Base-by-base conservation (phyloP, 2,888 invertebrate species). In the Taenaris catops region DNA sequence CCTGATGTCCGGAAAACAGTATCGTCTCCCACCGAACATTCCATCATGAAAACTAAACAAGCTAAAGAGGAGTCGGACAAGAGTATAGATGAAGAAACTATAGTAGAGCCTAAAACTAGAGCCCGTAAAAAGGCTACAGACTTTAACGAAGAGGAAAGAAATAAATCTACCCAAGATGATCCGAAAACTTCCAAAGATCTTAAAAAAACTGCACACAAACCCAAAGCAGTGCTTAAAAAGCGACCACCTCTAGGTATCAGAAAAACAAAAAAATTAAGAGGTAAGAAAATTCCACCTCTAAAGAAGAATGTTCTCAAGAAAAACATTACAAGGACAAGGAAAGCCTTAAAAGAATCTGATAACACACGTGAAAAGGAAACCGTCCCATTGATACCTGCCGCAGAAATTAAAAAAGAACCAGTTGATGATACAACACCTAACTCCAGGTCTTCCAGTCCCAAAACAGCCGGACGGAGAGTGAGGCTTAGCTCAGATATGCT, bases 1-100 rank as follows among this genome's bases (percentile, higher is more conserved):
- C 83, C 86, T 84, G 63, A 86, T 86, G 86, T 83, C 86, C 80
- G 67, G 70, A 64, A 61, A 70, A 81, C 79, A 71, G 76, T 73
- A 61, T 54, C 56, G 58, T 57, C 65, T 73, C 69, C 76, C 73
- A 71, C 71, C 69, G 68, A 60, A 81, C 78, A 86, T 83, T 83
- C 81, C 84, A 86, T 69, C 73, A 86, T 86, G 86, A 86, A 86
- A 76, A 84, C 87, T 52, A 87, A 86, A 63, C 84, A 86, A 59
- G 50, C 53, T 38, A 86, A 84, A 59, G 84, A 84, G 42, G 86
- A 84, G 49, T 59, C 64, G 41, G 84, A 84, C 41, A 81, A 80
- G 66, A 70, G 69, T 55, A 63, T 70, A 2, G 86, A 86, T 72
- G 86, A 86, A 35, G 84, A 83, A 33, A 56, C 64, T 8, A 51